Conservation (phyloP, 2,888 invertebrate genomes). For the Cephus sareptanus region DNA sequence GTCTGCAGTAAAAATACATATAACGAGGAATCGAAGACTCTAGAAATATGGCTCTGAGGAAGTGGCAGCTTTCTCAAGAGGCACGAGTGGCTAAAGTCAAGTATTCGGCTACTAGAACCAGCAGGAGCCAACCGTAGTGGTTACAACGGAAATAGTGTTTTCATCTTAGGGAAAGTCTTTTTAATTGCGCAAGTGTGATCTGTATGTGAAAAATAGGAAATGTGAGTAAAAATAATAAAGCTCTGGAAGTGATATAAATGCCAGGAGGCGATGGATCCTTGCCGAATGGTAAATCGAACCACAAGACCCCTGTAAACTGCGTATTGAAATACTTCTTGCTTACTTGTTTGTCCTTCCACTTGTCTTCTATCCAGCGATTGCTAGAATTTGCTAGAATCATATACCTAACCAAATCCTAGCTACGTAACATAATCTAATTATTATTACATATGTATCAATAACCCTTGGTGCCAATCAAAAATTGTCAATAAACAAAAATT, state of each 20-base stretch:
- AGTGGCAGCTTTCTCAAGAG: neutral
- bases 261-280: slow-evolving; percentile 23
- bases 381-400: slow-evolving; percentile 20
- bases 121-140: neutral
- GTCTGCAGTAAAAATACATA: neutral
- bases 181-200: slow-evolving; percentile 6
- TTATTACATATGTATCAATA: neutral
- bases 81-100: neutral
- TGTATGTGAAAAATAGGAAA: slow-evolving; percentile 17
- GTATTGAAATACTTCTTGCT: neutral
- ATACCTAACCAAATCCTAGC: neutral
- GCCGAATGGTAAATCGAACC: slow-evolving; percentile 29
- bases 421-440: neutral
- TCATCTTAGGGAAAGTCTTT: neutral
- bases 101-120: neutral
- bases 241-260: slow-evolving; percentile 15
- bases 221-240: slow-evolving; percentile 33
- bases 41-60: neutral
- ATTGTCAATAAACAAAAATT: neutral
- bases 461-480: neutral
- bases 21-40: neutral
- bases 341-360: slow-evolving; percentile 1
- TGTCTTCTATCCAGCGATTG: slow-evolving; percentile 6
- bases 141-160: slow-evolving; percentile 8
- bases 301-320: neutral